These are phyloP conservation scores for Pseudopodoces humilis DNA, from an alignment of 2,113 vertebrate genomes.

Conservation along the genomic window DNA sequence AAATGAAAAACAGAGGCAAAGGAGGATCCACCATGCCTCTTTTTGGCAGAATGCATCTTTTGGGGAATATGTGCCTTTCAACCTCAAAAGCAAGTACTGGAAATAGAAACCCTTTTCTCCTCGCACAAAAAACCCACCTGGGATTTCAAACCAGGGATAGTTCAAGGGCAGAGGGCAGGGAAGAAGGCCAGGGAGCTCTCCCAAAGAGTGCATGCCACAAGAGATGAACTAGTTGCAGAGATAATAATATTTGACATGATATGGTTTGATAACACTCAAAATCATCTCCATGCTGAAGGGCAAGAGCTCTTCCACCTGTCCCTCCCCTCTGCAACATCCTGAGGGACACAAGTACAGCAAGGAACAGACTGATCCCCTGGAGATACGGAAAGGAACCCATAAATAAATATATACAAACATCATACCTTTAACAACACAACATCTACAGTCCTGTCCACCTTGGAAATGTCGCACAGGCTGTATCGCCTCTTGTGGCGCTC, in stretches of 20 bases:
- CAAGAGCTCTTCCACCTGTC: not conserved
- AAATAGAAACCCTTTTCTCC: not conserved
- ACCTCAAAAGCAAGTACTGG: not conserved
- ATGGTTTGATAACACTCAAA: not conserved
- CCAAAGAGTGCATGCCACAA: not conserved
- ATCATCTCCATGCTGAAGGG: not conserved
- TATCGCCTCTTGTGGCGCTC: conserved; percentile 95
- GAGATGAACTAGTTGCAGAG: not conserved
- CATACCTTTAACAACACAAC: conserved; percentile 97
- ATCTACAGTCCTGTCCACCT: conserved; percentile 87
- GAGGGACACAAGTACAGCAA: rapidly evolving
- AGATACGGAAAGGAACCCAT: not conserved
- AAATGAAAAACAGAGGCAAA: not conserved
- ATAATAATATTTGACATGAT: not conserved
- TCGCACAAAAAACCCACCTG: not conserved
- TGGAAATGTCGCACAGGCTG: conserved; percentile 89
- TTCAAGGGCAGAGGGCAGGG: not conserved
- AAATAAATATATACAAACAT: not conserved
- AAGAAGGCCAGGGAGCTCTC: not conserved
- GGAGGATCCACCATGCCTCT: not conserved
- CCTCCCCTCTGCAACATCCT: not conserved
- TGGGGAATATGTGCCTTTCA: not conserved
- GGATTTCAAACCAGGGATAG: not conserved
- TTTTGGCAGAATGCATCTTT: not conserved
- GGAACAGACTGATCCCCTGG: not conserved